Evolutionary conservation across 2,113 vertebrate genomes (phyloP).

Genomic region (Peromyscus maniculatus): DNA sequence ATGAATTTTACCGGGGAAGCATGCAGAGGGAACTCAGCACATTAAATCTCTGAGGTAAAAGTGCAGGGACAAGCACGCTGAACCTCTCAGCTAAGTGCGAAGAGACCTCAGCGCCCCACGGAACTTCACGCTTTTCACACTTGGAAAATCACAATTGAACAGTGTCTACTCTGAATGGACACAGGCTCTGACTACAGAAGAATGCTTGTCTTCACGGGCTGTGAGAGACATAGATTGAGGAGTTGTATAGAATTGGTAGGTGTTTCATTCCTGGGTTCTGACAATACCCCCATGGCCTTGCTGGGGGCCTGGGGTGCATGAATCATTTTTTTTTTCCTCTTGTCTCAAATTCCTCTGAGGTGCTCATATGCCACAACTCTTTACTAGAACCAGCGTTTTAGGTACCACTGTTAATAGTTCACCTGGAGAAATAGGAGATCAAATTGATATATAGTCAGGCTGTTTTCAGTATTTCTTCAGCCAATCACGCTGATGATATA

Average conservation of each 20-base stretch:
- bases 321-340: neutral
- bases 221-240: rapidly evolving
- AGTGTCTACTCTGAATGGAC: neutral
- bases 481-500: neutral
- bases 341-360: neutral
- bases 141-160: neutral
- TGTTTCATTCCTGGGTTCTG: neutral
- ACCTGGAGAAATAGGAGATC: neutral
- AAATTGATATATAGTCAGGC: neutral
- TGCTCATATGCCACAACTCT: neutral
- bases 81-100: slow-evolving; percentile 17
- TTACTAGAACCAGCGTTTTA: neutral
- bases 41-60: no score
- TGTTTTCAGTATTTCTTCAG: neutral
- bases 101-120: neutral
- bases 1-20: no score
- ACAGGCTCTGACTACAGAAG: neutral
- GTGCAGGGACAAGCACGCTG: neutral
- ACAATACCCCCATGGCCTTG: neutral
- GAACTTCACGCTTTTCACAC: neutral
- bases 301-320: no score
- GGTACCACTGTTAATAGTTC: neutral
- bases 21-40: neutral
- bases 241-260: neutral
- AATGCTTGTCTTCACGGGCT: neutral